Evolutionary conservation across 2,888 invertebrate genomes (phyloP).

Genomic region (Volucella inanis): DNA sequence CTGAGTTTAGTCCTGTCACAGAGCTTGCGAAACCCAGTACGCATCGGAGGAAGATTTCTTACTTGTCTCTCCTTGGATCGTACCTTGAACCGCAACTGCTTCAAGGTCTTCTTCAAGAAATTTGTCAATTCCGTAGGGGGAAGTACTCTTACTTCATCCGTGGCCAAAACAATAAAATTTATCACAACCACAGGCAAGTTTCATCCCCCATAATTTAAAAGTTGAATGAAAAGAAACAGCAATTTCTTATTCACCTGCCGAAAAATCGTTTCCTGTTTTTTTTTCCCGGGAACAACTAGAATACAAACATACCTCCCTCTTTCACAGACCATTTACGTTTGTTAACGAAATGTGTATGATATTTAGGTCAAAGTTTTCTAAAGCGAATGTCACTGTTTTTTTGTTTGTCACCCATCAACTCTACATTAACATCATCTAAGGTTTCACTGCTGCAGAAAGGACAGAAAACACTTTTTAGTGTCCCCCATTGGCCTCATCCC

Average conservation of each 20-base stretch:
- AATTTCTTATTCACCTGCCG: background rate
- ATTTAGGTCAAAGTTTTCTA: constrained; percentile 33
- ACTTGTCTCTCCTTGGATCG: too few species aligned
- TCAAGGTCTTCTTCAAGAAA: constrained; percentile 1
- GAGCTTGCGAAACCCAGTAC: background rate
- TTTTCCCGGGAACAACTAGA: too few species aligned
- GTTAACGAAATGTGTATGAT: background rate
- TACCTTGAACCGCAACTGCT: background rate
- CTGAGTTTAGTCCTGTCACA: background rate
- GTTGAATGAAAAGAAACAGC: constrained; percentile 9
- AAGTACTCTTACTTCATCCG: constrained; percentile 7
- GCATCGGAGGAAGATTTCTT: background rate
- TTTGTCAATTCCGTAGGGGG: constrained; percentile 6
- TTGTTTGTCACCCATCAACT: constrained; percentile 20
- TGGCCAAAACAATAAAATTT: constrained; percentile 2
- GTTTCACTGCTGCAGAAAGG: background rate
- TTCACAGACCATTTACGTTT: background rate
- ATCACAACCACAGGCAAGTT: constrained; percentile 8
- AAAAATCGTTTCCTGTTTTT: constrained; percentile 23
- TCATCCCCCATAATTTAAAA: background rate
- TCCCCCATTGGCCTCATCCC: background rate
- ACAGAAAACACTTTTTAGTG: constrained; percentile 23
- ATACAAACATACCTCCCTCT: background rate
- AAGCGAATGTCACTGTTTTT: constrained; percentile 23
- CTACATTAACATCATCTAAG: constrained; percentile 37